Base-by-base conservation (phyloP, 2,888 invertebrate genomes). In the Philhelius pedissequus region DNA sequence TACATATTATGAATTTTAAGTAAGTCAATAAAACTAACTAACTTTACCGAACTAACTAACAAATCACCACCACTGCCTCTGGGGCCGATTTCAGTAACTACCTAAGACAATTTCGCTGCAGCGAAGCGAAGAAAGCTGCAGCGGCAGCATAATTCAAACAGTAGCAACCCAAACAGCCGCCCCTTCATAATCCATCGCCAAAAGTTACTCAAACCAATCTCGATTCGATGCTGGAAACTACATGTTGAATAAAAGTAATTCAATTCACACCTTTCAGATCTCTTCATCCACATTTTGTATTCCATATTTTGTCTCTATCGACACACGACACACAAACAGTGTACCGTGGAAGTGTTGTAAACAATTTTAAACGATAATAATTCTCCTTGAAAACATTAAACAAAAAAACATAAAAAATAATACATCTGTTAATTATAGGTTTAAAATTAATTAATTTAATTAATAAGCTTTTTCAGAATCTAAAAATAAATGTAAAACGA, bases 161-260 rank as follows among this genome's bases (percentile, higher is more conserved):
- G 27, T 48, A 58, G 20, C 76, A 69, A 25, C 70, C 38, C 20
- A 71, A 68, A 30, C 73, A 38, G n/a, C 70, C 70, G 45, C 48
- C 54, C 22, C 62, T 50, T 56, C 83, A 56, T n/a, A 87, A 87
- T 71, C 77, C 83, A 7, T 73, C 79, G 32, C 58, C 77, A 40
- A 87, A 87, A 54, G 87, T 87, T 60, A 70, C 88, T 50, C 88
- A 87, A 83, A 86, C 86, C 70, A 88, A 89, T 74, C 66, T 88
- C 32, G 91, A 92, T 81, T 88, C 90, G 40, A 88, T 91, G 82
- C 87, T 91, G 75, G 91, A 92, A 87, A 92, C 92, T 58, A 91
- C 92, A 77, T 92, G 91, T 88, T 92, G 86, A 88, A 75, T 11
- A 3, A 27, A 27, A 18, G 35, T 52, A 15, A 20, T 48, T 54